These are phyloP conservation scores for Rhagoletis pomonella DNA, from an alignment of 1,140 invertebrate species.

Conservation along the genomic window DNA sequence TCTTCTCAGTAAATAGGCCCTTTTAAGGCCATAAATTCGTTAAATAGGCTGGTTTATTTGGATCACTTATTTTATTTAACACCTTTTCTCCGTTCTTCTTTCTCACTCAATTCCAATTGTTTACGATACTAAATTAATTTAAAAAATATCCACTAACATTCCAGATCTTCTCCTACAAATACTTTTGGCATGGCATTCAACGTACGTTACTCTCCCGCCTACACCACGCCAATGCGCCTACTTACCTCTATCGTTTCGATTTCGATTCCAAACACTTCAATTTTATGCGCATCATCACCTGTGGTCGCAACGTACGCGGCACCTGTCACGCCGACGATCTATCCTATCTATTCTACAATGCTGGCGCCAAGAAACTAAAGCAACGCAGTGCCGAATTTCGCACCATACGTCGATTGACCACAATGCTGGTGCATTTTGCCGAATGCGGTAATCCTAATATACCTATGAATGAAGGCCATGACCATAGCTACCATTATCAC, in stretches of 20 bases:
- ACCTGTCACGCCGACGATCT: conserved; percentile 81
- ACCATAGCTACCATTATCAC: conserved; percentile 19
- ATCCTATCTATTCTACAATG: conserved; percentile 79
- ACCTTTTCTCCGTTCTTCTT: too few species aligned
- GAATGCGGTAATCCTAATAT: conserved; percentile 72
- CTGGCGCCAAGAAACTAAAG: conserved; percentile 73
- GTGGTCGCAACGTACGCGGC: conserved; percentile 70
- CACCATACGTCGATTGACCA: conserved; percentile 70
- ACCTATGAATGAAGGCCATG: conserved; percentile 47
- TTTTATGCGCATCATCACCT: conserved; percentile 73
- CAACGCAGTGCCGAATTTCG: conserved; percentile 69
- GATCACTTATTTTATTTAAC: too few species aligned
- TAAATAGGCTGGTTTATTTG: too few species aligned
- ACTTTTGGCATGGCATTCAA: conserved; percentile 74
- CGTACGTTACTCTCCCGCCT: conserved; percentile 68
- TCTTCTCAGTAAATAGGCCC: too few species aligned
- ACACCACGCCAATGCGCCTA: conserved; percentile 68
- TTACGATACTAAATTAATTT: background rate
- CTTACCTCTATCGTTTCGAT: conserved; percentile 75
- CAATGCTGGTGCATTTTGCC: conserved; percentile 74
- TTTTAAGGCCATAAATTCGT: too few species aligned
- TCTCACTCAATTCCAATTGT: too few species aligned
- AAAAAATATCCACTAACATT: conserved; percentile 37
- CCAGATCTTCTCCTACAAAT: conserved; percentile 72
- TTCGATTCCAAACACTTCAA: conserved; percentile 73